Percentiles rank a stretch among this genome's conserved stretches.
These are phyloP conservation scores for Andrena haemorrhoa DNA, from an alignment of 2,888 invertebrate genomes.

Conservation along the genomic window DNA sequence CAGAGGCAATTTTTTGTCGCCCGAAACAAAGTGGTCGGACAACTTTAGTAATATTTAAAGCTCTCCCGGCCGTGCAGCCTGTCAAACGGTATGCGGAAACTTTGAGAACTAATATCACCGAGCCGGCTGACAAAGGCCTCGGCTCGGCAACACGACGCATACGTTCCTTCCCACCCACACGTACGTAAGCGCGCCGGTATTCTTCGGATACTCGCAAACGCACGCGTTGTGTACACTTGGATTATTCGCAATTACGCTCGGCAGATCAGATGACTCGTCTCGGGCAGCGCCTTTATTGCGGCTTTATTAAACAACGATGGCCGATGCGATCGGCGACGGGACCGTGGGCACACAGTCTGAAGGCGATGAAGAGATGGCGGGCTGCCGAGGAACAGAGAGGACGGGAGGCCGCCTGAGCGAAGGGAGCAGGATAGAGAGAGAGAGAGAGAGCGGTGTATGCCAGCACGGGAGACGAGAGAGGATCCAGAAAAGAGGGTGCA, in stretches of 20 bases:
- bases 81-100: slow-evolving; percentile 43
- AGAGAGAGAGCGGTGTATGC: not conserved
- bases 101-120: slow-evolving; percentile 56
- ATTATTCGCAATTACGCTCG: slow-evolving; percentile 66
- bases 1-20: slow-evolving; percentile 48
- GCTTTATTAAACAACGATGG: slow-evolving; percentile 71
- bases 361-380: slow-evolving; percentile 47
- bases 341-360: slow-evolving; percentile 65
- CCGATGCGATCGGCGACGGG: slow-evolving; percentile 66
- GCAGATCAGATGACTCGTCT: slow-evolving; percentile 56
- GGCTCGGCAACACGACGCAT: slow-evolving; percentile 50
- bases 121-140: slow-evolving; percentile 51
- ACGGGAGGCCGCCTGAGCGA: not conserved
- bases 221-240: slow-evolving; percentile 65
- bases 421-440: slow-evolving; percentile 9
- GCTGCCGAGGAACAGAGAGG: not conserved
- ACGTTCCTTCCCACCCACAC: slow-evolving; percentile 42
- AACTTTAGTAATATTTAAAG: slow-evolving; percentile 62
- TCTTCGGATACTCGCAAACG: slow-evolving; percentile 56
- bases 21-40: slow-evolving; percentile 40
- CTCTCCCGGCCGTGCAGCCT: slow-evolving; percentile 33
- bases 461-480: slow-evolving; percentile 1
- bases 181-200: slow-evolving; percentile 27
- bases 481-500: not conserved
- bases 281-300: slow-evolving; percentile 59